A percentile compares a stretch with the other conserved stretches of the same genome.
Evolutionary conservation across 2,113 vertebrate genomes (phyloP).

Genomic region (Bujurquina vittata): DNA sequence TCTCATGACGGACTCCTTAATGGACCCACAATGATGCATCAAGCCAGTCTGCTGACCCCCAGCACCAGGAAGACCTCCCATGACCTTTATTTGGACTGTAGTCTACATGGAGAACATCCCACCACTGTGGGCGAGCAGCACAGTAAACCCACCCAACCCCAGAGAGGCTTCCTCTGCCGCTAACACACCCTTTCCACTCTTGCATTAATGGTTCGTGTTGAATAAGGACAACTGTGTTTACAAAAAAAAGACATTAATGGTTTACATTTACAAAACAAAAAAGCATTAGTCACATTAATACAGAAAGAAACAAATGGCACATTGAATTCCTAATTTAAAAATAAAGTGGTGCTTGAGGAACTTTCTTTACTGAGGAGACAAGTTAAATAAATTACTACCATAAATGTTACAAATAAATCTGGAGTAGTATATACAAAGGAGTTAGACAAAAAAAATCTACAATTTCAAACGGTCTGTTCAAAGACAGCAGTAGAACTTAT

Average conservation of each 20-base stretch:
- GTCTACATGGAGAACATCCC: slow-evolving; percentile 15
- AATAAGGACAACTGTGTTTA: slow-evolving; percentile 54
- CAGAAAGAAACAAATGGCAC: slow-evolving; percentile 84
- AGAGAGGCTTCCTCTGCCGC: slow-evolving; percentile 17
- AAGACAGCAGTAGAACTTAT: slow-evolving; percentile 77
- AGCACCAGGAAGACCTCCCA: neutral
- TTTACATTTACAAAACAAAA: slow-evolving; percentile 68
- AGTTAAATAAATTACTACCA: slow-evolving; percentile 88
- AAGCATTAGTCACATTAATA: slow-evolving; percentile 82
- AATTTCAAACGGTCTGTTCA: slow-evolving; percentile 73
- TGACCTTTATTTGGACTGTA: slow-evolving; percentile 32
- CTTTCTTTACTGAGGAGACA: slow-evolving; percentile 77
- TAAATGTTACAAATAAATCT: slow-evolving; percentile 85
- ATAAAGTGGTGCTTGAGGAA: slow-evolving; percentile 78
- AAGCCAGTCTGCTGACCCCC: neutral
- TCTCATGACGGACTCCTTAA: neutral
- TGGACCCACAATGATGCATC: neutral
- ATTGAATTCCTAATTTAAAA: slow-evolving; percentile 81
- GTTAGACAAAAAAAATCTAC: slow-evolving; percentile 78
- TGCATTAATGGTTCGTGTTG: slow-evolving; percentile 16
- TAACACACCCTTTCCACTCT: slow-evolving; percentile 28
- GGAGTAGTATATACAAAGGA: slow-evolving; percentile 84
- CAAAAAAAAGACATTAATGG: slow-evolving; percentile 49
- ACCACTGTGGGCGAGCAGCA: slow-evolving; percentile 11
- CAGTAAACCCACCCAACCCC: slow-evolving; percentile 22